Conservation (phyloP, 2,797 vertebrate genomes). For the Nasua narica region DNA sequence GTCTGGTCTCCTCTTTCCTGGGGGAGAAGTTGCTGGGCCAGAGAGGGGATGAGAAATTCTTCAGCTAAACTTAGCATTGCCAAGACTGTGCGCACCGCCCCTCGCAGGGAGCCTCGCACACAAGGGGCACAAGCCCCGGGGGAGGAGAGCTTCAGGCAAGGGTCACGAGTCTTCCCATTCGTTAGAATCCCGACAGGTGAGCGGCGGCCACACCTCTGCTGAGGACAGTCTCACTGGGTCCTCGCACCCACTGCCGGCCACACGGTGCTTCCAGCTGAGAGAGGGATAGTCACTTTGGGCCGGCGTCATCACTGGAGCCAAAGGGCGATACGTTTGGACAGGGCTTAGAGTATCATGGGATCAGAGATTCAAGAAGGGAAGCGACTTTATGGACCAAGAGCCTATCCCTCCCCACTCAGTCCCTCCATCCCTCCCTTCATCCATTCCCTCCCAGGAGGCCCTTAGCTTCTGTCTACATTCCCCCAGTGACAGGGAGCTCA, state of each 20-base stretch:
- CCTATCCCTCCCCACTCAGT: neutral
- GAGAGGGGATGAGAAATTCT: neutral
- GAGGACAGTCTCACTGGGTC: neutral
- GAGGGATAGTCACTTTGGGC: neutral
- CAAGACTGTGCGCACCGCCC: rapidly evolving
- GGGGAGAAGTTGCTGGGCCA: neutral
- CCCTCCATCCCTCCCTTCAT: neutral
- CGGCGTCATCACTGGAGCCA: neutral
- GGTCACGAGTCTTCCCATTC: neutral
- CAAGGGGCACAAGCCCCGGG: neutral
- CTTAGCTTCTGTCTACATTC: neutral
- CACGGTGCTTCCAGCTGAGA: neutral
- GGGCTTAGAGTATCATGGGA: neutral
- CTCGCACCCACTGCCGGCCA: neutral
- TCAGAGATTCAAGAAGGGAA: neutral
- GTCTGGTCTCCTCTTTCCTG: neutral
- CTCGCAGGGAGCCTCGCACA: neutral
- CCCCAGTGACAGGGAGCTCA: neutral
- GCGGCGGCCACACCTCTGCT: neutral
- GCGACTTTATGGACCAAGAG: neutral
- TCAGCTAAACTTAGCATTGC: neutral
- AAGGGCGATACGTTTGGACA: neutral
- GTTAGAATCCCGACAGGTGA: neutral
- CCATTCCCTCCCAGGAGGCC: neutral
- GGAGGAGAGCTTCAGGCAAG: neutral